phyloP scores from a whole-genome alignment of 2,797 vertebrate species.

The Okamejei kenojei region DNA sequence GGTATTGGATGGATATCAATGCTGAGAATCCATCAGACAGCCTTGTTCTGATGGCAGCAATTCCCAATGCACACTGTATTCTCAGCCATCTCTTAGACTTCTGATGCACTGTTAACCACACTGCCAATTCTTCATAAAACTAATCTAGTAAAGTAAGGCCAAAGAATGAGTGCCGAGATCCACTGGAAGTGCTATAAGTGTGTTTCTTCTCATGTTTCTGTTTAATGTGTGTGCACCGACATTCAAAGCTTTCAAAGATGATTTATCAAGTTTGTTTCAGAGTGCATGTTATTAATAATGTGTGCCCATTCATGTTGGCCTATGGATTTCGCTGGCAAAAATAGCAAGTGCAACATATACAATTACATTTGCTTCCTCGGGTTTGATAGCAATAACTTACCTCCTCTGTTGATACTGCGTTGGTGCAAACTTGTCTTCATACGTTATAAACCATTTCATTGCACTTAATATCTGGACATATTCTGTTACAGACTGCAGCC shows the following conservation, averaged over 20 bases:
- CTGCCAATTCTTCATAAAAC: neutral
- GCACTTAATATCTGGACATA: conserved; percentile 32
- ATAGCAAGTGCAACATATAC: conserved; percentile 28
- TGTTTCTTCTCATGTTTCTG: conserved; percentile 14
- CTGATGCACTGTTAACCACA: neutral
- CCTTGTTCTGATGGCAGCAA: neutral
- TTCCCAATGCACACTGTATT: neutral
- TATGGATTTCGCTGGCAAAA: conserved; percentile 10
- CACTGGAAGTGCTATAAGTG: neutral
- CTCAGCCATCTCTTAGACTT: neutral
- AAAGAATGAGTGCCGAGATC: neutral
- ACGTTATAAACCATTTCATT: conserved; percentile 36
- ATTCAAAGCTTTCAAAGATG: conserved; percentile 33
- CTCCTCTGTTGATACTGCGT: conserved; percentile 20
- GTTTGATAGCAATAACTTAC: conserved; percentile 36
- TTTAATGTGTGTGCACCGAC: neutral
- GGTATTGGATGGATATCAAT: neutral
- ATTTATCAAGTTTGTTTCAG: conserved; percentile 33
- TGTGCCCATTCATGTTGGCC: conserved; percentile 6
- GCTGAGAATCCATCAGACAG: neutral
- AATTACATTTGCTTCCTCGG: conserved; percentile 28
- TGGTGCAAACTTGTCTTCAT: conserved; percentile 13
- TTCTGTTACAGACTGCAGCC: conserved; percentile 3
- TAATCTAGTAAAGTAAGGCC: neutral
- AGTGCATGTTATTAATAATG: conserved; percentile 36